A percentile compares a stretch with the other conserved stretches of the same genome.
Conservation (phyloP, 2,888 invertebrate species). For the Drosophila setosimentum region DNA sequence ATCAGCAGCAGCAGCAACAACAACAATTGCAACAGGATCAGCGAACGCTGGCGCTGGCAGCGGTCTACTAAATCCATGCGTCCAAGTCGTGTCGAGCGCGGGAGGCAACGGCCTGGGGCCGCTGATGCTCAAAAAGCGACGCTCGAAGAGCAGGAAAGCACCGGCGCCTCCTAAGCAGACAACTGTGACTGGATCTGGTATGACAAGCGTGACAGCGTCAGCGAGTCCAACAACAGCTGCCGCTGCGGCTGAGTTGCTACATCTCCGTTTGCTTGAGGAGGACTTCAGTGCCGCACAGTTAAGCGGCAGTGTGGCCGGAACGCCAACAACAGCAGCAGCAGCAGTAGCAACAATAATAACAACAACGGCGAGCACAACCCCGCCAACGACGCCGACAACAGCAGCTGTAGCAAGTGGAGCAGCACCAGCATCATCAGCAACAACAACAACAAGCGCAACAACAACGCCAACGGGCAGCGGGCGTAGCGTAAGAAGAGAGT, state of each 20-base stretch:
- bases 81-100: constrained; percentile 80
- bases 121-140: constrained; percentile 86
- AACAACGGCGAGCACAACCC: constrained; percentile 36
- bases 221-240: constrained; percentile 33
- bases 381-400: constrained; percentile 26
- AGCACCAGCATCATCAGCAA: constrained; percentile 12
- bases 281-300: constrained; percentile 67
- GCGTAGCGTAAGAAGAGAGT: constrained; percentile 83
- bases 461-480: constrained; percentile 75
- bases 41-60: constrained; percentile 79
- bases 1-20: constrained; percentile 47
- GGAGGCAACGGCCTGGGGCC: constrained; percentile 86
- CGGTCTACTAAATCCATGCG: constrained; percentile 83
- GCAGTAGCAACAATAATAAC: constrained; percentile 41
- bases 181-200: constrained; percentile 70
- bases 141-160: constrained; percentile 88
- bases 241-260: constrained; percentile 51
- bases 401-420: constrained; percentile 3
- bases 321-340: constrained; percentile 22
- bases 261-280: constrained; percentile 71
- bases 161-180: constrained; percentile 86
- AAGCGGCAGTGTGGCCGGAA: not conserved
- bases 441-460: constrained; percentile 51
- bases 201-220: constrained; percentile 62
- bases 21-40: constrained; percentile 55